phyloP scores from a whole-genome alignment of 2,113 vertebrate genomes.

The Alexandromys fortis region DNA sequence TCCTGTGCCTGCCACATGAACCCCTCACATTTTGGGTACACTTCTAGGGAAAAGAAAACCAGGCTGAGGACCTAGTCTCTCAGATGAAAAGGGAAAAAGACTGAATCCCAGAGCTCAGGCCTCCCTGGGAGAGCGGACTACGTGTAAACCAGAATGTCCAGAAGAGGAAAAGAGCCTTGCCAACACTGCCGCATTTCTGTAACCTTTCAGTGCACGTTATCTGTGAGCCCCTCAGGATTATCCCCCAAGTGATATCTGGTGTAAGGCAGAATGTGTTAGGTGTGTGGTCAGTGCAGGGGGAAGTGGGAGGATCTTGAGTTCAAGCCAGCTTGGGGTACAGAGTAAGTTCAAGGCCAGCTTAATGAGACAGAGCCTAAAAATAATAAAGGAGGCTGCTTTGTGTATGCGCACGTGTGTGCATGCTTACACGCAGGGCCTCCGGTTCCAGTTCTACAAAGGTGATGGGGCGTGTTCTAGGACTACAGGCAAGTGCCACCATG shows the following conservation, averaged over 20 bases:
- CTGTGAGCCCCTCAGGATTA: background rate
- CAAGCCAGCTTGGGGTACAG: background rate
- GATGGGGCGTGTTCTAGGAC: too few species aligned
- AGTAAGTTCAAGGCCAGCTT: background rate
- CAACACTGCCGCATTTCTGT: background rate
- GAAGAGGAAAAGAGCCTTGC: background rate
- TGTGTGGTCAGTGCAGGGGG: background rate
- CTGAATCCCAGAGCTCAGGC: background rate
- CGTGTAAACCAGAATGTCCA: background rate
- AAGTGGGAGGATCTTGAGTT: background rate
- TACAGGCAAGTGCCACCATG: background rate
- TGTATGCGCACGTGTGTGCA: background rate
- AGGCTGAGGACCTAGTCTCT: background rate
- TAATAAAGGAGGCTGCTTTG: background rate
- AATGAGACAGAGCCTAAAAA: background rate
- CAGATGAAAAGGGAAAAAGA: background rate
- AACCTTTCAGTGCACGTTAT: background rate
- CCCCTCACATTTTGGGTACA: background rate
- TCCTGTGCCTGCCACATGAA: background rate
- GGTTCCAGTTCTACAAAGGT: background rate
- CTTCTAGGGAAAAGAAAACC: background rate
- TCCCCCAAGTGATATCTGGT: background rate
- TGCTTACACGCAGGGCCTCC: background rate
- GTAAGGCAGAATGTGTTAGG: background rate
- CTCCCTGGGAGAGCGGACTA: background rate